Base-by-base conservation (phyloP, 2,797 vertebrate species). In the Brotogeris chrysoptera region DNA sequence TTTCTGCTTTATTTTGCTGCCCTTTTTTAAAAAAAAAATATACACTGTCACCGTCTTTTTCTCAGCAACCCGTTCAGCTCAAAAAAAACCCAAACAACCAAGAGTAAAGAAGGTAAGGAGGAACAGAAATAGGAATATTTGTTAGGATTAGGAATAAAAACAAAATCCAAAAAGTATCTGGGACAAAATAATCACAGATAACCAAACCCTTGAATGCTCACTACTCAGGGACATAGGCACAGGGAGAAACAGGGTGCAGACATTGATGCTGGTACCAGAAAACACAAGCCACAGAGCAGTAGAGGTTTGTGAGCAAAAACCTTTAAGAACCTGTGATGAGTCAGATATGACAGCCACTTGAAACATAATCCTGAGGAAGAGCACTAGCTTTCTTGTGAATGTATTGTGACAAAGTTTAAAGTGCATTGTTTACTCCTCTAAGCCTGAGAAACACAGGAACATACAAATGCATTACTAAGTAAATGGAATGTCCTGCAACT, bases 301-400 rank as follows among this genome's bases (percentile, higher is more conserved):
- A 76, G 59, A 73, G 57, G 92, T 4, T 16, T 72, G 39, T 92
- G 83, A 93, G 77, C 80, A 92, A 88, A 94, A 71, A 81, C 43
- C 60, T 88, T 68, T 55, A 79, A 93, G 90, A 47, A 80, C 60
- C 41, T 87, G n/a, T 79, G 88, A 91, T 80, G 74, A 90, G 86
- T 95, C 80, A 92, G 88, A 65, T 55, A 38, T 73, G 90, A 89
- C 83, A 95, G 77, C 30, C 53, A 80, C 70, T 91, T 83, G 85
- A 94, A 95, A 91, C 39, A 88, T 44, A 82, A 80, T 47, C 86
- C 86, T 70, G 55, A 76, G 84, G 53, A 80, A 74, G 28, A 70
- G 38, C 6, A 5, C 43, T 24, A 47, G 46, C 64, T 82, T 71
- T 52, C 78, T 73, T 49, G 27, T 39, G 86, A 86, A 94, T 74